Base-by-base conservation (phyloP, 2,888 invertebrate species). In the Tenthredo scrophulariae region DNA sequence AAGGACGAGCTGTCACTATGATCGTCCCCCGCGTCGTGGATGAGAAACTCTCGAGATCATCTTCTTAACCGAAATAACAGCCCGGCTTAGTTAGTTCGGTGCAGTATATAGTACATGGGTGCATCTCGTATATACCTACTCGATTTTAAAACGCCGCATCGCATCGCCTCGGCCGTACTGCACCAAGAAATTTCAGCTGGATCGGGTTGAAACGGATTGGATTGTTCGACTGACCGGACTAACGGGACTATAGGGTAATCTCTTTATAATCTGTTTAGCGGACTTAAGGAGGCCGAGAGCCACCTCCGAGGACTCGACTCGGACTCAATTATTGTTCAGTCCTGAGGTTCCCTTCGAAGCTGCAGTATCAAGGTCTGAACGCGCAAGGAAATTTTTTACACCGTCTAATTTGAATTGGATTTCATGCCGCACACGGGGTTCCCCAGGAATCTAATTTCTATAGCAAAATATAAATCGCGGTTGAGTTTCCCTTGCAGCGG, bases 211-310 rank as follows among this genome's bases (percentile, higher is more conserved):
- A 83, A 67, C 83, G 83, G 83, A 67, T 83, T 83, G 83, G 67
- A 83, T 67, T 67, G 83, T 67, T 83, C 83, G 83, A 83, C 83
- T 65, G 83, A 83, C 65, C 83, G 46, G 65, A 83, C 70, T 83
- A 83, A 83, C 83, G 83, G 83, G 83, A 67, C 83, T 80, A 80
- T 13, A 29, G 54, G 79, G 26, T 80, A 80, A 80, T 80, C 80
- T 80, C 37, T 80, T 80, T 22, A 43, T 83, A 83, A 83, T 83
- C 83, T 83, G 83, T 83, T 83, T 46, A 83, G 70, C 83, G 46
- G 67, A 29, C 83, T 83, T 83, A 65, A 70, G 15, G 22, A 46
- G 62, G 22, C 40, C 40, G 40, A 62, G 22, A 50, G 15, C 40
- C 40, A 62, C 80, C 80, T 29, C 13, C 40, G 80, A 80, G 80